These are phyloP conservation scores for Lytechinus pictus DNA, from an alignment of 35 echinoderm and acorn worm species.

Conservation along the genomic window DNA sequence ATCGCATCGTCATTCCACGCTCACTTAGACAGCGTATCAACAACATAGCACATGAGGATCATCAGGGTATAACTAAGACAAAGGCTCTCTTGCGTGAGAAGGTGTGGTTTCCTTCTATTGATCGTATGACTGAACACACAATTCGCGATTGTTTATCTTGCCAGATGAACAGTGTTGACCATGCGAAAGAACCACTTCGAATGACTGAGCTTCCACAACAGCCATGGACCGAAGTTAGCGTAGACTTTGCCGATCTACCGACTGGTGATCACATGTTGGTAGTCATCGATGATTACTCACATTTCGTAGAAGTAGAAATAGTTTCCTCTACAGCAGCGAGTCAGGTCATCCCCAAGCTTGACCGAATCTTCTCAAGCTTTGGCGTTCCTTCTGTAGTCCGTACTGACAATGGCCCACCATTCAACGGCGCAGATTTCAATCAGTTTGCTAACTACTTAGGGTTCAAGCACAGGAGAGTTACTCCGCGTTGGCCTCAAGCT, in stretches of 20 bases:
- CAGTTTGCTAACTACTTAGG: constrained; percentile 73
- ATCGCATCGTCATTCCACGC: constrained; percentile 76
- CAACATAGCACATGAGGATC: constrained; percentile 76
- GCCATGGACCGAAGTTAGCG: constrained; percentile 74
- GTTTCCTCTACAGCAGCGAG: constrained; percentile 72
- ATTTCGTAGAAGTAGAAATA: constrained; percentile 73
- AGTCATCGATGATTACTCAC: constrained; percentile 48
- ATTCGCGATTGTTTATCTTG: constrained; percentile 64
- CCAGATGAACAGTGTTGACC: constrained; percentile 53
- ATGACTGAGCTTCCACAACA: constrained; percentile 65
- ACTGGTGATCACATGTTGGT: constrained; percentile 55
- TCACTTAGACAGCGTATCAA: constrained; percentile 45
- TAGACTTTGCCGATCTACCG: constrained; percentile 67
- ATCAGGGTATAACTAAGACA: constrained; percentile 79
- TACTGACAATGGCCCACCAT: constrained; percentile 78
- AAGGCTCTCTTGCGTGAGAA: constrained; percentile 75
- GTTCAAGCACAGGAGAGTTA: constrained; percentile 73
- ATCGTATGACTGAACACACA: constrained; percentile 56
- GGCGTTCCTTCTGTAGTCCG: constrained; percentile 57
- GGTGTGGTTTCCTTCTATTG: constrained; percentile 82
- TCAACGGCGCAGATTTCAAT: constrained; percentile 71
- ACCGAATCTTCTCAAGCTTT: too few relatives aligned
- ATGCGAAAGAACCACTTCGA: constrained; percentile 41
- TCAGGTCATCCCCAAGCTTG: too few relatives aligned
- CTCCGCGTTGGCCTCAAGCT: constrained; percentile 75